Percentiles rank a stretch among this genome's conserved stretches.
Conservation (phyloP, 2,888 invertebrate species). For the Eugnorisma glareosa region DNA sequence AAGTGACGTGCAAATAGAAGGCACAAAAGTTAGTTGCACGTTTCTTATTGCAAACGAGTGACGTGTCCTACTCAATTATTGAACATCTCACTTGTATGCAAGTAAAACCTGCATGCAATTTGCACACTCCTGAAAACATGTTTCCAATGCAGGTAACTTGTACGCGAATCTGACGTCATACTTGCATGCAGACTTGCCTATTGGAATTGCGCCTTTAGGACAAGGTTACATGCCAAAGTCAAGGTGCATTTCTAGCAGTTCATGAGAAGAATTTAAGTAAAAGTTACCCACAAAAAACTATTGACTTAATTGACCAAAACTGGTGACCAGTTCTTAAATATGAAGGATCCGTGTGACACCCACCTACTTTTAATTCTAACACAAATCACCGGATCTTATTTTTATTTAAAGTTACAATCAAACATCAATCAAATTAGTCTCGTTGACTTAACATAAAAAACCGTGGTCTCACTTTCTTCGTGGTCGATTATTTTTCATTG, state of each 20-base stretch:
- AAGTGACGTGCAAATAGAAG: too few relatives aligned
- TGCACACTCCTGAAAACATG: too few relatives aligned
- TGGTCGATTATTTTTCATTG: constrained; percentile 82
- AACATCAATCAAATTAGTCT: constrained; percentile 62
- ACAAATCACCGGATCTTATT: constrained; percentile 23
- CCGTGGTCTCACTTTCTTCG: constrained; percentile 75
- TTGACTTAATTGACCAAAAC: not conserved
- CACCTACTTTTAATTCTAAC: not conserved
- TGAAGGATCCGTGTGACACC: not conserved
- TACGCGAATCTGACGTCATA: too few relatives aligned
- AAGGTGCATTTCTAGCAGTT: not conserved
- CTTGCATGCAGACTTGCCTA: too few relatives aligned
- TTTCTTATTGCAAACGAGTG: too few relatives aligned
- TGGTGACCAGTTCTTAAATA: not conserved
- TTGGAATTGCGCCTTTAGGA: too few relatives aligned
- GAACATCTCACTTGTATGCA: too few relatives aligned
- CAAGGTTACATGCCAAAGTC: not conserved
- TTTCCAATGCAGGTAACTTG: too few relatives aligned
- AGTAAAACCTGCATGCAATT: too few relatives aligned
- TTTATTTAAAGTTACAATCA: constrained; percentile 41
- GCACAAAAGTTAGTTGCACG: too few relatives aligned
- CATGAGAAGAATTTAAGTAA: not conserved
- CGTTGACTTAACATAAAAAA: constrained; percentile 59
- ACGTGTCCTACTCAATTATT: too few relatives aligned
- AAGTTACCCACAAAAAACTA: not conserved